Conservation (phyloP, 2,113 vertebrate genomes). For the Rhea americana region DNA sequence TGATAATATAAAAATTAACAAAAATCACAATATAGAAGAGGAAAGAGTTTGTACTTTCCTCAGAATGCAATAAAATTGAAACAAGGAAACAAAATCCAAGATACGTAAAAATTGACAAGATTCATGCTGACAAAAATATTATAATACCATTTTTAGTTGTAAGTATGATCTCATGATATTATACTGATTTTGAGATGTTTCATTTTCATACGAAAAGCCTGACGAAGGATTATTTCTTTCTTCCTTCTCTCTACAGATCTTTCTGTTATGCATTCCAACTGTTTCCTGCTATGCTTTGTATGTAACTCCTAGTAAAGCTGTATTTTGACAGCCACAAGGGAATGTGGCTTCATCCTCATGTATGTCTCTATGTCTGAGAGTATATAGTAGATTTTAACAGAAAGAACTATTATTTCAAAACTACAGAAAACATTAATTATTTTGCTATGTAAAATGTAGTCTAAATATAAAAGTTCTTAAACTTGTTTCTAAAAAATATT, state of each 20-base stretch:
- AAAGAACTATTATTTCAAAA: conserved; percentile 2
- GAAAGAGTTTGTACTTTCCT: background rate
- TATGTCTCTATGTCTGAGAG: background rate
- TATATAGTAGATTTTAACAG: background rate
- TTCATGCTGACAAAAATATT: background rate
- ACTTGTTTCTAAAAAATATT: background rate
- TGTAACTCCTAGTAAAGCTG: background rate
- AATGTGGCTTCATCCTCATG: background rate
- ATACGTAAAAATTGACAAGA: background rate
- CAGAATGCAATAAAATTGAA: background rate
- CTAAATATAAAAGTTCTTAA: background rate
- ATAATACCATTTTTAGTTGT: background rate
- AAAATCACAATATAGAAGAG: background rate
- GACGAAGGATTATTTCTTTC: background rate
- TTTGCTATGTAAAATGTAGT: background rate
- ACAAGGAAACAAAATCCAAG: background rate
- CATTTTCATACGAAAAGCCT: background rate
- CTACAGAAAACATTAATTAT: background rate
- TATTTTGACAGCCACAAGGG: background rate
- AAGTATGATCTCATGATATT: background rate
- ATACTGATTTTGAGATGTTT: background rate
- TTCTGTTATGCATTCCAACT: background rate
- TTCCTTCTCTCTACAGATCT: background rate
- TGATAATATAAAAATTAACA: background rate
- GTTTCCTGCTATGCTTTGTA: background rate